A percentile compares a stretch with the other conserved stretches of the same genome.
Conservation (phyloP, 2,888 invertebrate species). For the Pinctada fucata region DNA sequence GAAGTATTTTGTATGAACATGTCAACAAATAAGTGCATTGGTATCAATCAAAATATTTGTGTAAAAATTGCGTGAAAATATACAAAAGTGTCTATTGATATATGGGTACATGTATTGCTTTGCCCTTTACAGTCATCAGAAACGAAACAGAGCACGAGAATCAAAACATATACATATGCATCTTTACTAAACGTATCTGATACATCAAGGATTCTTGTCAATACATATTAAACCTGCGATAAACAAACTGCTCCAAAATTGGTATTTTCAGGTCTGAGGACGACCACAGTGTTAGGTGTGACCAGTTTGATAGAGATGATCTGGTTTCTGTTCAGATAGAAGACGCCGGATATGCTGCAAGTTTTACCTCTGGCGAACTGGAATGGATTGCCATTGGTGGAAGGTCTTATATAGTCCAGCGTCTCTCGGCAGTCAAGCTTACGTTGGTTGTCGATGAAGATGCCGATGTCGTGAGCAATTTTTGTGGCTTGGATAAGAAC, state of each 20-base stretch:
- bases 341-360: constrained; percentile 33
- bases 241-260: constrained; percentile 39
- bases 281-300: constrained; percentile 20
- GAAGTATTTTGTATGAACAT: too few relatives aligned
- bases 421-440: constrained; percentile 33
- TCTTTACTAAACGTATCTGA: too few relatives aligned
- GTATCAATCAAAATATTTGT: too few relatives aligned
- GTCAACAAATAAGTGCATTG: too few relatives aligned
- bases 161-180: too few relatives aligned
- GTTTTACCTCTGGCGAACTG: constrained; percentile 31
- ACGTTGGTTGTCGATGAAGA: constrained; percentile 26
- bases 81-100: too few relatives aligned
- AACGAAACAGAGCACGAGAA: too few relatives aligned
- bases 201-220: too few relatives aligned
- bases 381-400: neutral
- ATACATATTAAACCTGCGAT: neutral
- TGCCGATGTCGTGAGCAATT: constrained; percentile 30
- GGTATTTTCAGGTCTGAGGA: constrained; percentile 30
- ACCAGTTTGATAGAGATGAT: constrained; percentile 21
- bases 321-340: constrained; percentile 21
- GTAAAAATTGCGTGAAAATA: too few relatives aligned
- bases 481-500: constrained; percentile 29
- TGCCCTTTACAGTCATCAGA: too few relatives aligned
- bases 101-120: too few relatives aligned
- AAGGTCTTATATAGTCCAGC: constrained; percentile 22